Base-by-base conservation (phyloP, 2,797 vertebrate species). In the Melanotaenia boesemani region DNA sequence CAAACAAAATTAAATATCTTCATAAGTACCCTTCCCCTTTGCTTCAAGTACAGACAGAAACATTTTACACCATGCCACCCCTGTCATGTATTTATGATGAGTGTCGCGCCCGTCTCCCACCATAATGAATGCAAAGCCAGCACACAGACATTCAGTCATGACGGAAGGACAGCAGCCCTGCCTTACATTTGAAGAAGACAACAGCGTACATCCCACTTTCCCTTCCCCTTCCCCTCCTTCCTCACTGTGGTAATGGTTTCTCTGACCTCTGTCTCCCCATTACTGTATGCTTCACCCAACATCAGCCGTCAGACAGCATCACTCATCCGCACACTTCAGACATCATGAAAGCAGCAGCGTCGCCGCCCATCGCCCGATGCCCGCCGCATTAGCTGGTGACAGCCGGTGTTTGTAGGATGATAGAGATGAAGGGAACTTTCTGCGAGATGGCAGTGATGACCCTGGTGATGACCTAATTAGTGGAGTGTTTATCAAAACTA, bases 191-290 rank as follows among this genome's bases (percentile, higher is more conserved):
- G 76, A 63, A 77, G 88, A 86, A 90, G 87, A 91, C 87, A 90
- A 89, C 86, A 75, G 77, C 20, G 36, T 67, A 62, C 76, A 67
- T 76, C 86, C 84, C 88, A 85, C 87, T 88, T 86, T 86, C 70
- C 37, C 74, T 74, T 86, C 66, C 70, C 72, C 69, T 59, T 61
- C 67, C 67, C 67, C 82, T 82, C 77, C 82, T 79, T 75, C 81
- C 77, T 81, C 77, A 73, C 93, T 85, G 93, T 82, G 93, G 94
- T 97, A 97, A 97, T 97, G 95, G 95, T 94, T 94, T 96, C 93
- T 96, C 77, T 90, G 91, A 93, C 93, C 94, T 93, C 88, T 90
- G 90, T 91, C 86, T 89, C 80, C 86, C 91, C 89, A 90, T 93
- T 91, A 90, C 93, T 88, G 88, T 88, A 92, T 72, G 86, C 91